phyloP scores from a whole-genome alignment of 1,140 invertebrate genomes.

The Drosophila bifasciata region DNA sequence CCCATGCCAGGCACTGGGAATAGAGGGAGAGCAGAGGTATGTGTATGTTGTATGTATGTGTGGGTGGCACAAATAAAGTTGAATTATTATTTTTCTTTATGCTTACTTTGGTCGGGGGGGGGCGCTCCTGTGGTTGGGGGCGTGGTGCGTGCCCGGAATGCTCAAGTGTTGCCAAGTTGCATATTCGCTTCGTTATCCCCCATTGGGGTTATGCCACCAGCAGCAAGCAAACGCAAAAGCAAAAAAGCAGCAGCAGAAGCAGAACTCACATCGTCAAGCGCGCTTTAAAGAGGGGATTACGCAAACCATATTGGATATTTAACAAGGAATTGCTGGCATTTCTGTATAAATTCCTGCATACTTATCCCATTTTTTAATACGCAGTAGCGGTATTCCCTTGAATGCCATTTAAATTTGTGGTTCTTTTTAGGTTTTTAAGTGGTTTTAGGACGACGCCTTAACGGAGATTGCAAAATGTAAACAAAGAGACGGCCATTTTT shows the following conservation, averaged over 20 bases:
- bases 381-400: constrained; percentile 4
- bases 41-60: constrained; percentile 47
- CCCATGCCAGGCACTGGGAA: not conserved
- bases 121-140: constrained; percentile 40
- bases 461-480: no score
- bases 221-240: constrained; percentile 20
- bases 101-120: constrained; percentile 26
- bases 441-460: no score
- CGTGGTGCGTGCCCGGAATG: constrained; percentile 69
- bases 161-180: constrained; percentile 78
- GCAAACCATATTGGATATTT: constrained; percentile 59
- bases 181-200: constrained; percentile 71
- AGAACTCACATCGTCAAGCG: constrained; percentile 16
- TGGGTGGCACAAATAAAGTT: constrained; percentile 81
- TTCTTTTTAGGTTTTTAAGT: no score
- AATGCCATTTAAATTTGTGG: not conserved
- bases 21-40: constrained; percentile 30
- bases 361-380: constrained; percentile 21
- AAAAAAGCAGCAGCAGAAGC: not conserved
- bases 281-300: constrained; percentile 57
- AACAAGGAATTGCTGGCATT: constrained; percentile 36
- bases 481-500: no score
- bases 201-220: constrained; percentile 36
- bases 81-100: constrained; percentile 82
- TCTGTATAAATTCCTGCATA: constrained; percentile 27